phyloP scores from a whole-genome alignment of 2,888 invertebrate species.

The Agonopterix heracliana region DNA sequence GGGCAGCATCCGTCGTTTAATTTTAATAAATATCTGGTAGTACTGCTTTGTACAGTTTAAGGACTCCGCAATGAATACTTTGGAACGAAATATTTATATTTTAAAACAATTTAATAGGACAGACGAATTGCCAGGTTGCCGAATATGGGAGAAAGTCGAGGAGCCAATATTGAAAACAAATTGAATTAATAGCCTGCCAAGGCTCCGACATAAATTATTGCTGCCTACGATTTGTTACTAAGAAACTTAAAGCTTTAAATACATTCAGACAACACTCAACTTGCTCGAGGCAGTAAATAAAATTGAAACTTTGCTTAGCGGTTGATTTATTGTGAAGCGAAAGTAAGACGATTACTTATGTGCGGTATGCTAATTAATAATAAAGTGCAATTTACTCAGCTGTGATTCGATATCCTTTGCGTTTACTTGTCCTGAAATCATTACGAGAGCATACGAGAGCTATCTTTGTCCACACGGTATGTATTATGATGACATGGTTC shows the following conservation, averaged over 20 bases:
- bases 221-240: constrained; percentile 38
- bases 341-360: not conserved
- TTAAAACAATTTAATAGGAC: constrained; percentile 15
- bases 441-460: constrained; percentile 21
- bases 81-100: constrained; percentile 1
- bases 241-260: constrained; percentile 12
- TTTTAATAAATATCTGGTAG: constrained; percentile 3
- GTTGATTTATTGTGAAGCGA: not conserved
- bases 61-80: not conserved
- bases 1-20: not conserved
- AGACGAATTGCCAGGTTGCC: constrained; percentile 25
- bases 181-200: constrained; percentile 42
- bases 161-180: constrained; percentile 41
- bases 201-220: constrained; percentile 36
- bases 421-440: constrained; percentile 28
- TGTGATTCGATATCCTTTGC: constrained; percentile 4
- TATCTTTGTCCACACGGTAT: constrained; percentile 15
- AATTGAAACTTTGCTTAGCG: constrained; percentile 8
- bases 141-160: constrained; percentile 51
- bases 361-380: constrained; percentile 3
- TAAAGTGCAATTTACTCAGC: constrained; percentile 7
- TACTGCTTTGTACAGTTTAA: not conserved
- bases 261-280: constrained; percentile 16
- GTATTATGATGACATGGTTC: constrained; percentile 27
- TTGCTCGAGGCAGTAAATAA: constrained; percentile 17